These are phyloP conservation scores for Leucophenga maculata DNA, from an alignment of 2,888 invertebrate species.

Conservation along the genomic window DNA sequence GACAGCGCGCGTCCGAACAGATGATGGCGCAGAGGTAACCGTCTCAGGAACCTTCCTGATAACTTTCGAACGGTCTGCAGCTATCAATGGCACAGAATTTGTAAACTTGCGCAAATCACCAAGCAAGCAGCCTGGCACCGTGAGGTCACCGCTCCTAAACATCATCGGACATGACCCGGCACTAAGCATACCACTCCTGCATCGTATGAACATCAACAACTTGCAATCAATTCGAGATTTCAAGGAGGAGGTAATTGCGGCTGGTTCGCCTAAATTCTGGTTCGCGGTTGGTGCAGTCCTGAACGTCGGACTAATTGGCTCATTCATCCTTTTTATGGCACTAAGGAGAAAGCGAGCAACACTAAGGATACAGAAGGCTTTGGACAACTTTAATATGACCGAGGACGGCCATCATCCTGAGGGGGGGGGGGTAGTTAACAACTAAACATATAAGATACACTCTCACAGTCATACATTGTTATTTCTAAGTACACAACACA, in stretches of 20 bases:
- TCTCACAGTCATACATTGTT: too few species aligned
- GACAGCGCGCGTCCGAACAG: too few species aligned
- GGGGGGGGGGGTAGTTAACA: conserved; percentile 24
- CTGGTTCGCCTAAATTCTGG: conserved; percentile 3
- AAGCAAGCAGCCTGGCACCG: neutral
- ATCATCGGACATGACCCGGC: neutral
- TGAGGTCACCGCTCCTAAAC: neutral
- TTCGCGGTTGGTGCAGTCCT: conserved; percentile 16
- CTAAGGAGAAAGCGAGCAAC: conserved; percentile 17
- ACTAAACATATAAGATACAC: too few species aligned
- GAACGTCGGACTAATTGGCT: conserved; percentile 22
- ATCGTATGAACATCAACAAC: neutral
- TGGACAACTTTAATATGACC: conserved; percentile 15
- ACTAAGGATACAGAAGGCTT: conserved; percentile 11
- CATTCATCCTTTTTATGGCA: conserved; percentile 18
- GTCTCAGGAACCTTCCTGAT: too few species aligned
- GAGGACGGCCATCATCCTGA: conserved; percentile 16
- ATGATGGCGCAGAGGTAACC: too few species aligned
- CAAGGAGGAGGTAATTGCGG: neutral
- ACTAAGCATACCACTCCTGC: neutral
- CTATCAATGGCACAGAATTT: neutral
- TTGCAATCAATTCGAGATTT: neutral
- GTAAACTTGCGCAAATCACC: neutral
- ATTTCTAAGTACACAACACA: too few species aligned
- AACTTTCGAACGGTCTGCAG: neutral